Evolutionary conservation across 2,888 invertebrate species (phyloP), one percentile per base, ranked within the genome.

Genomic region (Cheilosia soror): DNA sequence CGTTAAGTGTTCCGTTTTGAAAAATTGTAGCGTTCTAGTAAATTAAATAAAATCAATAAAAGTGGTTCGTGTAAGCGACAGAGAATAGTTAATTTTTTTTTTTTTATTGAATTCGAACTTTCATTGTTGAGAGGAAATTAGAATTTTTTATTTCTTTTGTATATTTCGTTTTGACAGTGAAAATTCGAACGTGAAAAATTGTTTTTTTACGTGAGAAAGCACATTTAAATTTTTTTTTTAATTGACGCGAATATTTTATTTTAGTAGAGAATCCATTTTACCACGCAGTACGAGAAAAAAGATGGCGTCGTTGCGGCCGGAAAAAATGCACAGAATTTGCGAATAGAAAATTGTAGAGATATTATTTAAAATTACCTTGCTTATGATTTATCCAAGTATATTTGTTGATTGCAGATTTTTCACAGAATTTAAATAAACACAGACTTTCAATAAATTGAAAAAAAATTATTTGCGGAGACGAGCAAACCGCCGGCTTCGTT

Each of bases 1-100:
- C 81, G 72, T 72, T 51, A 76, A 71, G 80, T 80, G 71, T 80
- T 85, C 79, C 84, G 84, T 75, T 15, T 58, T 15, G 15, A 47
- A 25, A 25, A 82, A 60, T 27, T 27, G 51, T 51, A 51, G 51
- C 51, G 51, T 62, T 81, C 81, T 81, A 85, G 31, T 85, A 72
- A 81, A 85, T 80, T 76, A 80, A 85, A 85, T 80, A 81, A 80
- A 80, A 85, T 80, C 80, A 85, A 81, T 80, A 85, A 85, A 85
- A 85, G 62, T 62, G 72, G 76, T 63, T 81, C 85, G 85, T 81
- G 72, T 85, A 49, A 85, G 81, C 85, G 85, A 81, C 80, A 68
- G 51, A 68, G 27, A 68, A 78, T 27, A 58, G 20, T 66, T 71
- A 65, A 69, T 79, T 20, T 29, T 20, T 47, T 51, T 27, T 51